phyloP scores from a whole-genome alignment of 2,888 invertebrate species.

The Acrobasis consociella region DNA sequence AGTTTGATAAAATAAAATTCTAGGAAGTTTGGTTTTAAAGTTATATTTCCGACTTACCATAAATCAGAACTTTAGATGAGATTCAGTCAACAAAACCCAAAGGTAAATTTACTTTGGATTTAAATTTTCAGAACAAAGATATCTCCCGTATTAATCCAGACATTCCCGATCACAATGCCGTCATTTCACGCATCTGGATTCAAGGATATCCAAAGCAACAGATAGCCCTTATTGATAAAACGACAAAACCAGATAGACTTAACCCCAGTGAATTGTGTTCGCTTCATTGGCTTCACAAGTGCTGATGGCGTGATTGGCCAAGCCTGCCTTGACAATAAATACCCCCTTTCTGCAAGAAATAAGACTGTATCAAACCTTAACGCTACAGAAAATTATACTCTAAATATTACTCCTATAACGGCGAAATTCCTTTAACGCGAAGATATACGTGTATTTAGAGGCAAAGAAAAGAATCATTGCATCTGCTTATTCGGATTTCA shows the following conservation, averaged over 20 bases:
- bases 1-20: no score
- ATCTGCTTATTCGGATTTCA: constrained; percentile 75
- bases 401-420: constrained; percentile 6
- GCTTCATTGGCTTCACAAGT: constrained; percentile 78
- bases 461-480: constrained; percentile 56
- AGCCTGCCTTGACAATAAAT: constrained; percentile 76
- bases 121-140: not conserved
- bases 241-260: constrained; percentile 76
- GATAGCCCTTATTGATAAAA: constrained; percentile 60
- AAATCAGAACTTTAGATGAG: no score
- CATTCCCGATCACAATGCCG: not conserved
- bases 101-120: not conserved
- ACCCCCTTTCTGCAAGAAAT: constrained; percentile 39
- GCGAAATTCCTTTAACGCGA: not conserved
- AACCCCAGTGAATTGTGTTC: constrained; percentile 73
- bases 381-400: constrained; percentile 27
- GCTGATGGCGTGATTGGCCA: constrained; percentile 80
- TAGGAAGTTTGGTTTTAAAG: no score
- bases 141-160: not conserved
- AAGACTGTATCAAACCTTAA: constrained; percentile 37
- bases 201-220: constrained; percentile 35
- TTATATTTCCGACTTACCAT: no score
- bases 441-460: constrained; percentile 36
- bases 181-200: not conserved
- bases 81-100: not conserved